These are phyloP conservation scores for Chelon labrosus DNA, from an alignment of 2,797 vertebrate genomes.

Conservation along the genomic window DNA sequence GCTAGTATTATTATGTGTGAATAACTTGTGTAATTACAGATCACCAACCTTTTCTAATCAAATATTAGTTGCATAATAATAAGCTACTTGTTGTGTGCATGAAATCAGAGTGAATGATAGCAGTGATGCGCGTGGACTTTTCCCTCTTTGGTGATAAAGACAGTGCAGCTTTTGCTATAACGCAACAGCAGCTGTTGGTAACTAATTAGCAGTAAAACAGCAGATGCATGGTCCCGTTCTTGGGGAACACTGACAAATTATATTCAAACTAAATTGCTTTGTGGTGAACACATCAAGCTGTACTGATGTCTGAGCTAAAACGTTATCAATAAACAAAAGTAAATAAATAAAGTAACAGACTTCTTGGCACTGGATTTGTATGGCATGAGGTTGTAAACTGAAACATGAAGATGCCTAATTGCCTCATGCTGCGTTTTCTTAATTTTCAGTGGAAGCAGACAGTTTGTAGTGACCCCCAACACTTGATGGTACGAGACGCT, in stretches of 20 bases:
- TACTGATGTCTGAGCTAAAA: background rate
- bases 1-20: too few relatives aligned
- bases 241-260: conserved; percentile 5
- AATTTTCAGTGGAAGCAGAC: too few relatives aligned
- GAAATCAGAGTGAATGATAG: background rate
- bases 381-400: too few relatives aligned
- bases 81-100: background rate
- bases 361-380: background rate
- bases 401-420: too few relatives aligned
- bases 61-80: too few relatives aligned
- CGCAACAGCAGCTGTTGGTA: conserved; percentile 5
- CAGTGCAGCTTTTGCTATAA: conserved; percentile 5
- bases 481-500: too few relatives aligned
- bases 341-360: background rate
- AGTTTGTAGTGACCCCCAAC: too few relatives aligned
- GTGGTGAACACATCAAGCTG: conserved; percentile 5
- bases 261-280: conserved; percentile 16
- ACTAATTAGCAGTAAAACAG: conserved; percentile 7
- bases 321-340: conserved; percentile 5
- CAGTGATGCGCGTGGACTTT: background rate
- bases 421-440: too few relatives aligned
- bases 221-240: background rate
- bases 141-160: background rate
- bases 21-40: too few relatives aligned
- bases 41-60: too few relatives aligned